A percentile compares a stretch with the other conserved stretches of the same genome.
These are phyloP conservation scores for Chlamydotis undulata DNA, from an alignment of 2,113 vertebrate genomes.

Conservation along the genomic window DNA sequence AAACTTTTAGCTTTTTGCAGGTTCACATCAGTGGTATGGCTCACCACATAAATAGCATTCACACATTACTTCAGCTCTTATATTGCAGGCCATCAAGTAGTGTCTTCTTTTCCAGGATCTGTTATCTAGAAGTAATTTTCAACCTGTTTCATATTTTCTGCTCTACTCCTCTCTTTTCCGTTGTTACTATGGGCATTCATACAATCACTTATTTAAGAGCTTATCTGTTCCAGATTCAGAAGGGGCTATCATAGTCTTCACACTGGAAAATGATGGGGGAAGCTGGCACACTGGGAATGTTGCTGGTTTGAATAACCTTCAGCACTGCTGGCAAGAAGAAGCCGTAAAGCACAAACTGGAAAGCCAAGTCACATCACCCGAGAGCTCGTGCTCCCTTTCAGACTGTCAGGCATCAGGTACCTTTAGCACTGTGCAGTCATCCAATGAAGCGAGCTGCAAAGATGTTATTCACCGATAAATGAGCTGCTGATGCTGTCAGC, in stretches of 20 bases:
- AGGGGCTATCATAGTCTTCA: neutral
- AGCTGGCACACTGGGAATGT: neutral
- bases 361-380: neutral
- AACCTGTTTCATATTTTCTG: neutral
- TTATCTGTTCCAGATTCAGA: neutral
- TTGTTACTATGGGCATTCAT: neutral
- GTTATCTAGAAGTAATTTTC: neutral
- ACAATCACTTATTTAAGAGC: neutral
- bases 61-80: neutral
- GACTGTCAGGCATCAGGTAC: neutral
- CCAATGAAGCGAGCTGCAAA: neutral
- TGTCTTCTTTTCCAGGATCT: neutral
- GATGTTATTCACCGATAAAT: neutral
- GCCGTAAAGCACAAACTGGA: neutral
- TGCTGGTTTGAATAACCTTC: neutral
- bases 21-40: neutral
- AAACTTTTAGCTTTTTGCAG: neutral
- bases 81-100: neutral
- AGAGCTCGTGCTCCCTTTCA: neutral
- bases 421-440: neutral
- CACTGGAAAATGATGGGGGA: neutral
- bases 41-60: neutral
- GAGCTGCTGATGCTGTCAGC: neutral
- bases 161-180: neutral
- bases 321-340: neutral